These are phyloP conservation scores for Anastatus disparis DNA, from an alignment of 1,140 invertebrate species.

Conservation along the genomic window DNA sequence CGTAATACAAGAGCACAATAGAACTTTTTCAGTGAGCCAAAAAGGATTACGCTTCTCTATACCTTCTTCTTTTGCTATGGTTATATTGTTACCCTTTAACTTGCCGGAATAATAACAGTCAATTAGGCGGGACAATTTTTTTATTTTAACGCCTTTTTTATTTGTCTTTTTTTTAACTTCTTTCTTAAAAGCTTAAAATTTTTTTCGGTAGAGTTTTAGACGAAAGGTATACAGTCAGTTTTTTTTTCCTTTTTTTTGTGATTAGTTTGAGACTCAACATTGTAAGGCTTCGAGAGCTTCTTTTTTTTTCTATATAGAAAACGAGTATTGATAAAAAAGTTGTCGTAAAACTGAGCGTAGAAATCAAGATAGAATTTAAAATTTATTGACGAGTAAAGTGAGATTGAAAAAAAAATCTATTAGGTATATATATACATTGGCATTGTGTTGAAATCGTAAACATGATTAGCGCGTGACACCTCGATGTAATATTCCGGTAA, in stretches of 20 bases:
- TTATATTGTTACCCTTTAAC: neutral
- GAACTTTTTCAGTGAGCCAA: slow-evolving; percentile 16
- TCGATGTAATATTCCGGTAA: neutral
- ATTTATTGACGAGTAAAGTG: slow-evolving; percentile 36
- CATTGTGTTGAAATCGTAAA: slow-evolving; percentile 45
- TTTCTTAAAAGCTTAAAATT: neutral
- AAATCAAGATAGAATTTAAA: slow-evolving; percentile 14
- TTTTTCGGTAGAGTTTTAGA: no score
- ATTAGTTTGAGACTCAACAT: no score
- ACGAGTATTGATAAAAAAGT: neutral
- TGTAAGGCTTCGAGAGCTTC: neutral
- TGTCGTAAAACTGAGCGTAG: neutral
- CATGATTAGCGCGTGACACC: slow-evolving; percentile 40
- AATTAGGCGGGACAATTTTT: slow-evolving; percentile 25
- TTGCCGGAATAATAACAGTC: neutral
- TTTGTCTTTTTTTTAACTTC: neutral
- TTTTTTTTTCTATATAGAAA: neutral
- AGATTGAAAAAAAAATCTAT: slow-evolving; percentile 36
- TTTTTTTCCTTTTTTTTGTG: neutral
- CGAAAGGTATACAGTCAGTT: neutral
- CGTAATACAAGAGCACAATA: slow-evolving; percentile 6
- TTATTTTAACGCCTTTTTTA: neutral
- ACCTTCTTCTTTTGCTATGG: slow-evolving; percentile 3
- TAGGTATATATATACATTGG: slow-evolving; percentile 4
- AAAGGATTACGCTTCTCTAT: neutral